Base-by-base conservation (phyloP, 2,888 invertebrate species). In the Criorhina ranunculi region DNA sequence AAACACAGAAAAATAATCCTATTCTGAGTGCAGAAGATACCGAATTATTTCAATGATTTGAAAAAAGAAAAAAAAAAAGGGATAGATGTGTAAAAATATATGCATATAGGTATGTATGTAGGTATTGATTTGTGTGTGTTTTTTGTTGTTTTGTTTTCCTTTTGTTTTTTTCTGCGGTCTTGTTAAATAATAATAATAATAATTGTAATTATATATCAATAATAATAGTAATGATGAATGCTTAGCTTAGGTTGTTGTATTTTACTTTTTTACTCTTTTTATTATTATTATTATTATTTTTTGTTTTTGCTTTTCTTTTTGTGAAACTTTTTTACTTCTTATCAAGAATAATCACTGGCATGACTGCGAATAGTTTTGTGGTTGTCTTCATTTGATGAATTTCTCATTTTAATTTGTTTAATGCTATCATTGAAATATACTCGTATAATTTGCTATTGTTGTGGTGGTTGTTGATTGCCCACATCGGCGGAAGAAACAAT, bases 321-420 rank as follows among this genome's bases (percentile, higher is more conserved):
- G 44, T 72, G 60, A 37, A 55, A 24, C 33, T 53, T 73, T 77
- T 83, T 79, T 73, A 73, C 69, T 76, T 85, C 85, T 80, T 80
- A 85, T 76, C 80, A 85, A 85, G 85, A 85, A 85, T 85, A 80
- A 85, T 81, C 80, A 77, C 86, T 80, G 76, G 86, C 86, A 79
- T 83, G 69, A 79, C 79, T 83, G 79, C 73, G 73, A 79, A 83
- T 79, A 79, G 83, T 79, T 79, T 69, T 69, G 79, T 79, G 81
- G 64, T 53, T 83, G 72, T 79, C 55, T 78, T 83, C 73, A 79
- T 83, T 83, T 73, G 49, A 79, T 83, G 78, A 77, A 73, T 59
- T 83, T 72, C 53, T 79, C 57, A 59, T 46, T 49, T 60, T 29
- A 51, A 37, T 57, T 11, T 81, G 37, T 51, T 72, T 73, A 57